These are phyloP conservation scores for Stichopus chloronotus DNA, from an alignment of 35 echinoderm and acorn worm genomes.

Conservation along the genomic window DNA sequence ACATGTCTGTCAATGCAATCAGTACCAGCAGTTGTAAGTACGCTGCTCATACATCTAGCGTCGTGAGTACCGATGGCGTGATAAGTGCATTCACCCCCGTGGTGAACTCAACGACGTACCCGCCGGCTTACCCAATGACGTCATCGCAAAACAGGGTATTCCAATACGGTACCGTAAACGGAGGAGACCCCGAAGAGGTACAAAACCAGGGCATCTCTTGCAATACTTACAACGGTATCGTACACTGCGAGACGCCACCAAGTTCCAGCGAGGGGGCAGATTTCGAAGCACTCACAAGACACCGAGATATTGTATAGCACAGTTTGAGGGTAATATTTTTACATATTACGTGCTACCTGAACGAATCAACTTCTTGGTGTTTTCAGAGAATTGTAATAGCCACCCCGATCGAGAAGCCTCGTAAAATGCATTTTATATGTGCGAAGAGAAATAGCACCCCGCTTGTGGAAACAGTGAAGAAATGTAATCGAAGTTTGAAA, in stretches of 20 bases:
- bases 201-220: background rate
- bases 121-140: conserved; percentile 40
- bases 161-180: background rate
- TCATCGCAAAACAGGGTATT: conserved; percentile 2
- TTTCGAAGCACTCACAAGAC: background rate
- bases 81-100: conserved; percentile 59
- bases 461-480: too few species aligned
- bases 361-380: background rate
- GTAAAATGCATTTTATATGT: too few species aligned
- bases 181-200: background rate
- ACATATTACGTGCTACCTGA: background rate
- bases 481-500: too few species aligned
- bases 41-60: background rate
- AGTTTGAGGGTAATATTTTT: background rate
- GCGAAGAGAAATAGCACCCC: too few species aligned
- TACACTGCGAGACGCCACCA: conserved; percentile 53
- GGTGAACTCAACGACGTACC: conserved; percentile 35
- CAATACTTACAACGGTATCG: conserved; percentile 45
- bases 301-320: conserved; percentile 9
- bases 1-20: background rate
- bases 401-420: too few species aligned
- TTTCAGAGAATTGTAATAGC: too few species aligned
- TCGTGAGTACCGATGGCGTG: conserved; percentile 26
- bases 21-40: conserved; percentile 61
- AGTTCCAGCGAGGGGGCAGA: conserved; percentile 54